Evolutionary conservation across 2,797 vertebrate species (phyloP), one percentile per base, ranked within the genome.

Genomic region (Crax fasciolata): DNA sequence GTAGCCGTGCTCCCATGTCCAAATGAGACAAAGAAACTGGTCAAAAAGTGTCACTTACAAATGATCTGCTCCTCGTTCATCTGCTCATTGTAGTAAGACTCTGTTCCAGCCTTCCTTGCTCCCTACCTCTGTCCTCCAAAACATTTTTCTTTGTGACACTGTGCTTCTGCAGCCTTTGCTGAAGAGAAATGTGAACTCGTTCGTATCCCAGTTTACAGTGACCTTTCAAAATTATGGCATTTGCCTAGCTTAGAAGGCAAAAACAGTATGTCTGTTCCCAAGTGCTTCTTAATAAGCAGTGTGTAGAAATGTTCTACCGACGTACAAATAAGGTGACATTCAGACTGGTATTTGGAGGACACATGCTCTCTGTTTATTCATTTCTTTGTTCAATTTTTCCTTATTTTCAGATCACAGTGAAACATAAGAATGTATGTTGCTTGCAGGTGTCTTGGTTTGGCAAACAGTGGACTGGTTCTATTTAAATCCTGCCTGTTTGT

Each of bases 381-480:
- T 15, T 15, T 28, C 5, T 77, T 71, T 57, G n/a, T 48, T 61
- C 19, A 48, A 28, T 38, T 72, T 57, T n/a, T 81, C 30, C 21
- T 67, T 81, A 3, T 41, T 90, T 89, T 84, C 32, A 30, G 25
- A 24, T 51, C 13, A 28, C n/a, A 78, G 49, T 65, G 54, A 63
- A 94, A 9, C 30, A 13, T 55, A 65, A 43, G 59, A 61, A 61
- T 44, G 41, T 13, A 10, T 0, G 0, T 32, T 61, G 12, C 16
- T 6, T 32, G 3, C 9, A 38, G 28, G 30, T 3, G 3, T 13
- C 43, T 55, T 27, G 4, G 9, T 58, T 61, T 90, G 52, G 11
- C 18, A 72, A 66, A 54, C 10, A 71, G 20, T 84, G 57, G 59
- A n/a, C 15, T 57, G 15, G n/a, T 61, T 65, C 32, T 68, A 28